A percentile compares a stretch with the other conserved stretches of the same genome.
Evolutionary conservation across 2,888 invertebrate species (phyloP).

Genomic region (Meloe dianella): DNA sequence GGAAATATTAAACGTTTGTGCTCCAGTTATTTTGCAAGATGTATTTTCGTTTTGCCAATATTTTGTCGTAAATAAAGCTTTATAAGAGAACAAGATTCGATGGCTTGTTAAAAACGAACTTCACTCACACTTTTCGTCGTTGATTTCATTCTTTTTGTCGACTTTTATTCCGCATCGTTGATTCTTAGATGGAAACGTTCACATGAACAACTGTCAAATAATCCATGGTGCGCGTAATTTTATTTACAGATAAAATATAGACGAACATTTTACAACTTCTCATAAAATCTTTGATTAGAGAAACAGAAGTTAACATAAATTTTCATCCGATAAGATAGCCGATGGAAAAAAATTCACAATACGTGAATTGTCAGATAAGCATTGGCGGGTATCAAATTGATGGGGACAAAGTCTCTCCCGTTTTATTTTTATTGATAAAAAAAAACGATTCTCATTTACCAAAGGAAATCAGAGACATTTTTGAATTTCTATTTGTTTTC

Average conservation of each 20-base stretch:
- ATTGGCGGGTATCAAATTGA: conserved; percentile 6
- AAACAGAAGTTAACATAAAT: conserved; percentile 29
- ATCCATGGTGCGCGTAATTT: conserved; percentile 29
- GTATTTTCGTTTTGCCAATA: neutral
- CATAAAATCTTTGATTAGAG: conserved; percentile 34
- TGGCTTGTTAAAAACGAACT: neutral
- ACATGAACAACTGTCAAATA: conserved; percentile 20
- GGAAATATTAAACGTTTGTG: neutral
- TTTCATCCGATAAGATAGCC: conserved; percentile 22
- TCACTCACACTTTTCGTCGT: neutral
- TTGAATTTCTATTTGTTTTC: conserved; percentile 16
- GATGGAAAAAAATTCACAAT: conserved; percentile 10
- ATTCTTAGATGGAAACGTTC: neutral
- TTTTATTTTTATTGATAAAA: neutral
- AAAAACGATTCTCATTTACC: neutral
- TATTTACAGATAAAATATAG: conserved; percentile 34
- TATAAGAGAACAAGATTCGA: neutral
- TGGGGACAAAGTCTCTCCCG: neutral
- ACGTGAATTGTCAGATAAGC: neutral
- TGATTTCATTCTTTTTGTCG: neutral
- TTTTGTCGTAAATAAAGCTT: neutral
- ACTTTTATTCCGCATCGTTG: conserved; percentile 3
- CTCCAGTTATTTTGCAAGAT: neutral
- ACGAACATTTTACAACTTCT: conserved; percentile 28
- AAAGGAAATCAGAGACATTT: neutral